phyloP scores from a whole-genome alignment of 2,888 invertebrate genomes.

The Rutpela maculata region DNA sequence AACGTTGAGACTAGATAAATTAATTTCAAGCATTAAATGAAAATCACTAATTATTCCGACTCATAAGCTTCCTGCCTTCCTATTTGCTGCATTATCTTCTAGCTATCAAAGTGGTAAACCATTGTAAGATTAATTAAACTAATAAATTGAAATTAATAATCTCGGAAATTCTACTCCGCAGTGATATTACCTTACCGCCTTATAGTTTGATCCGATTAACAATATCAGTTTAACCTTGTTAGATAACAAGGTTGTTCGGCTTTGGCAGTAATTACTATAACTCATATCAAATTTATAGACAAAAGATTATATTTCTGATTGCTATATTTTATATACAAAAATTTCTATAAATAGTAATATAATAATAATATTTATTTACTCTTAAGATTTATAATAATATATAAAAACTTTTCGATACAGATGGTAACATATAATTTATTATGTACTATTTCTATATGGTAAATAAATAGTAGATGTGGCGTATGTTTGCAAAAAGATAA shows the following conservation, averaged over 20 bases:
- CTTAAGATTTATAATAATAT: too few species aligned
- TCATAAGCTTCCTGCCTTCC: constrained; percentile 25
- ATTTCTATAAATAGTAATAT: too few species aligned
- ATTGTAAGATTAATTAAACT: constrained; percentile 34
- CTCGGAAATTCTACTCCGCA: constrained; percentile 4
- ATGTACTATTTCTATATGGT: too few species aligned
- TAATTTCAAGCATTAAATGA: not conserved
- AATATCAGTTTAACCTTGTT: constrained; percentile 7
- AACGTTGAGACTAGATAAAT: not conserved
- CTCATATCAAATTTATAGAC: not conserved
- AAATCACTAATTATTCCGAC: constrained; percentile 29
- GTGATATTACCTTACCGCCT: constrained; percentile 24
- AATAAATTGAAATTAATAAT: constrained; percentile 36
- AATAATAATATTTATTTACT: too few species aligned
- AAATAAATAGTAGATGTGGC: too few species aligned
- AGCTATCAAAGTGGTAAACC: constrained; percentile 28
- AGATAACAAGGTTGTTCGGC: constrained; percentile 1
- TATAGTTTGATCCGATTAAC: constrained; percentile 21
- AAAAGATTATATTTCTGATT: too few species aligned
- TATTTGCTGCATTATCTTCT: constrained; percentile 10
- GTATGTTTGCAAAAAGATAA: too few species aligned
- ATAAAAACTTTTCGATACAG: too few species aligned
- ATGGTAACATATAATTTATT: too few species aligned
- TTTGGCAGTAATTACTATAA: not conserved
- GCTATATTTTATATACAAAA: too few species aligned